phyloP scores from a whole-genome alignment of 2,113 vertebrate genomes.

The Circaetus cinerascens region DNA sequence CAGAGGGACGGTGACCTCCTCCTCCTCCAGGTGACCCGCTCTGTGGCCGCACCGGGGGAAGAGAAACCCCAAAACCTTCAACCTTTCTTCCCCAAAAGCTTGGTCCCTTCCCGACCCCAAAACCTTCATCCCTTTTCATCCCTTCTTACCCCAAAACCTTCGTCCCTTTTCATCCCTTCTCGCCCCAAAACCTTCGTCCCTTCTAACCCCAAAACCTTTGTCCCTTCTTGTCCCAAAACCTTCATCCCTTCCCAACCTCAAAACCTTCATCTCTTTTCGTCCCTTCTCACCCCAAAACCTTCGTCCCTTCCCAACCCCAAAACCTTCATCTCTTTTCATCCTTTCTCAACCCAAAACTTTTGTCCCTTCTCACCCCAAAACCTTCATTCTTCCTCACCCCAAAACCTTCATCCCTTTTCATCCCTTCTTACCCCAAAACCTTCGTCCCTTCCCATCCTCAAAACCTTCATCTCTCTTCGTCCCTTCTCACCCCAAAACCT shows the following conservation, averaged over 20 bases:
- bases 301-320: background rate
- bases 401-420: fast-evolving
- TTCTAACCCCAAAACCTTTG: background rate
- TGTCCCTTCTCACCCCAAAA: background rate
- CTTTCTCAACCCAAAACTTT: too few relatives aligned
- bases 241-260: too few relatives aligned
- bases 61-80: background rate
- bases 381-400: background rate
- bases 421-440: background rate
- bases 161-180: background rate
- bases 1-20: background rate
- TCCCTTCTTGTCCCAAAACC: background rate
- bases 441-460: too few relatives aligned
- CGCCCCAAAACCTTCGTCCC: too few relatives aligned
- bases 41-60: background rate
- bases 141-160: background rate
- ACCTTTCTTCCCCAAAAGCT: background rate
- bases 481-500: background rate
- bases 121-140: background rate
- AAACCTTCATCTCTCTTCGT: background rate
- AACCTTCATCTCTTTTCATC: background rate
- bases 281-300: background rate
- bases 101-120: fast-evolving
- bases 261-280: too few relatives aligned
- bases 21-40: background rate